Conservation (phyloP, 1,140 invertebrate genomes). For the Nebria ingens region DNA sequence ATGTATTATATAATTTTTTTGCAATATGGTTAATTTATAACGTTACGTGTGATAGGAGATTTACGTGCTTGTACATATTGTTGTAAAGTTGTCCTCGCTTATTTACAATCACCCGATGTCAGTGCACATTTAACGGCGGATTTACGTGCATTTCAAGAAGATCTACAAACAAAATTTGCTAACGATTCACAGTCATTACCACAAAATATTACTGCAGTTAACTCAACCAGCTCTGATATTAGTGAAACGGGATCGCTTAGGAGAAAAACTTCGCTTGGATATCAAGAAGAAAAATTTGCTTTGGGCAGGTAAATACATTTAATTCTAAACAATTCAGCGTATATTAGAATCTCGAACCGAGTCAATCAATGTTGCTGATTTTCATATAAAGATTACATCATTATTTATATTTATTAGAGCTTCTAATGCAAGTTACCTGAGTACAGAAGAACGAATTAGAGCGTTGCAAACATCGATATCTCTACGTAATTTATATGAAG, state of each 20-base stretch:
- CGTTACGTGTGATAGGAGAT: constrained; percentile 52
- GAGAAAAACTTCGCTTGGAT: constrained; percentile 58
- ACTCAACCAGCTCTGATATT: constrained; percentile 20
- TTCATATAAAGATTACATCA: constrained; percentile 15
- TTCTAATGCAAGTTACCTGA: constrained; percentile 38
- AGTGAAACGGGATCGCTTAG: constrained; percentile 23
- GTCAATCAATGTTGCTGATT: too few species aligned
- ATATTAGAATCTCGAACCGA: too few species aligned
- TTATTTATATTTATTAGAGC: constrained; percentile 25
- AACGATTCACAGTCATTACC: constrained; percentile 18
- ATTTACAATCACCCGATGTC: constrained; percentile 72
- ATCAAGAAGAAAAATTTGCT: constrained; percentile 68
- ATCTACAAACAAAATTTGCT: constrained; percentile 58
- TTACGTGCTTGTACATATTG: constrained; percentile 89
- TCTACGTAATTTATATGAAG: constrained; percentile 59
- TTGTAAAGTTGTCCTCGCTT: constrained; percentile 82
- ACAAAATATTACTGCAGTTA: constrained; percentile 13
- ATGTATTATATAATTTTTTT: constrained; percentile 5
- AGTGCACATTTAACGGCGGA: constrained; percentile 64
- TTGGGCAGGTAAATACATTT: constrained; percentile 36
- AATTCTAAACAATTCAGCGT: constrained; percentile 3
- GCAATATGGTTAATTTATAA: background rate
- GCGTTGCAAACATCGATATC: constrained; percentile 63
- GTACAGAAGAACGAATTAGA: constrained; percentile 50
- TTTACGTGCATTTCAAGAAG: constrained; percentile 70